Evolutionary conservation across 2,888 invertebrate species (phyloP), one percentile per base, ranked within the genome.

Genomic region (Lasioglossum leucozonium): DNA sequence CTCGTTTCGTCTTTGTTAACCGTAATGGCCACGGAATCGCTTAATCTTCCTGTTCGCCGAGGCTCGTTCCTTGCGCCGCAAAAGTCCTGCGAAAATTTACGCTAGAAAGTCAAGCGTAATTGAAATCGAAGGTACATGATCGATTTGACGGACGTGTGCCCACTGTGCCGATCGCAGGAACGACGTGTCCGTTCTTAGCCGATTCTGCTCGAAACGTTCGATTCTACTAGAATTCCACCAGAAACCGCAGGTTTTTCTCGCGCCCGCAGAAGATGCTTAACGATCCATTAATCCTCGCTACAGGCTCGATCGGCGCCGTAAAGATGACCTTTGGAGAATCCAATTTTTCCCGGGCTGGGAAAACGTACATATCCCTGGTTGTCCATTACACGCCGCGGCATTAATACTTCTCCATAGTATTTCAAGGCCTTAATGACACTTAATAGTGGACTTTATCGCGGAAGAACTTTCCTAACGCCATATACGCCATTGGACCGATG

Each of bases 11-110:
- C 72, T 44, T 22, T 72, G 18, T 47, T 47, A n/a, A 22, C 30
- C 47, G 72, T 72, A 47, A 72, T 22, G 72, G 11, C 26, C 72
- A 18, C 72, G 30, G 44, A 34, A 72, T 47, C 72, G 42, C 44
- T 72, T 47, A 72, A 72, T 47, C 72, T 26, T 72, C 30, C 22
- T 30, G 30, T 34, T 30, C 22, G 30, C 3, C 65, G 18, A 2
- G 6, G 18, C 65, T 30, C 65, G 30, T 16, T 30, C 18, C 0
- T 3, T 18, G 65, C 16, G 2, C 34, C 34, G 34, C 5, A 65
- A 65, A 34, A 65, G 13, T 26, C 26, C 10, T 2, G 30, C 30
- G 65, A 65, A 34, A 65, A 51, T 51, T 51, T 22, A 58, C 26
- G 58, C 26, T 51, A 51, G 58, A 58, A 58, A 13, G 65, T 6